These are phyloP conservation scores for Noctua pronuba DNA, from an alignment of 2,888 invertebrate genomes.

Conservation along the genomic window DNA sequence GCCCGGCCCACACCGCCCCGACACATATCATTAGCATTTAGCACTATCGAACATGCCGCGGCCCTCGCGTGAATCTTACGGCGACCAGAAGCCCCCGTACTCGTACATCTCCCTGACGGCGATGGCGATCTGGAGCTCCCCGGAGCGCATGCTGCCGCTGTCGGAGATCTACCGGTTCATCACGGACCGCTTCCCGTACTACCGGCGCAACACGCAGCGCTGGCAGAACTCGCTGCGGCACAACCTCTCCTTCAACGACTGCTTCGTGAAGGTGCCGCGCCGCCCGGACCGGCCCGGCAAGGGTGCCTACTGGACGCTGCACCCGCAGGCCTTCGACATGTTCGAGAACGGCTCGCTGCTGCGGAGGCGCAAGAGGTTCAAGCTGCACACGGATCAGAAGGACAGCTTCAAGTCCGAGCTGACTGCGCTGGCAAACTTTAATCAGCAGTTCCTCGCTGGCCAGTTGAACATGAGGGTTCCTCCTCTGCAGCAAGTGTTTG, in stretches of 20 bases:
- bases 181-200: slow-evolving; percentile 97
- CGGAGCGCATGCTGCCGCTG: slow-evolving; percentile 98
- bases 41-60: slow-evolving; percentile 95
- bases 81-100: slow-evolving; percentile 99
- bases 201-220: slow-evolving; percentile 96
- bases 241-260: slow-evolving; percentile 98
- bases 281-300: slow-evolving; percentile 95
- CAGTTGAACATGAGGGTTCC: slow-evolving; percentile 70
- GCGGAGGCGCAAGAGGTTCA: slow-evolving; percentile 95
- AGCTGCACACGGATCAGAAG: slow-evolving; percentile 92
- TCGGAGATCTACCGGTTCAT: slow-evolving; percentile 93
- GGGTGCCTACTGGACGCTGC: slow-evolving; percentile 96
- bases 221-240: slow-evolving; percentile 96
- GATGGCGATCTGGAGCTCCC: slow-evolving; percentile 99
- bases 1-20: slow-evolving; percentile 63
- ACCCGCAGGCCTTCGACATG: slow-evolving; percentile 96
- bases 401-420: slow-evolving; percentile 90
- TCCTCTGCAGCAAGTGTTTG: slow-evolving; percentile 69
- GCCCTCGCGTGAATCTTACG: slow-evolving; percentile 98
- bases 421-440: slow-evolving; percentile 92
- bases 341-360: slow-evolving; percentile 97
- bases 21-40: slow-evolving; percentile 91
- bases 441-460: slow-evolving; percentile 90
- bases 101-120: slow-evolving; percentile 99
- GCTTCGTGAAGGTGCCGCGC: slow-evolving; percentile 97